Base-by-base conservation (phyloP, 2,888 invertebrate species). In the Drosophila formosana region DNA sequence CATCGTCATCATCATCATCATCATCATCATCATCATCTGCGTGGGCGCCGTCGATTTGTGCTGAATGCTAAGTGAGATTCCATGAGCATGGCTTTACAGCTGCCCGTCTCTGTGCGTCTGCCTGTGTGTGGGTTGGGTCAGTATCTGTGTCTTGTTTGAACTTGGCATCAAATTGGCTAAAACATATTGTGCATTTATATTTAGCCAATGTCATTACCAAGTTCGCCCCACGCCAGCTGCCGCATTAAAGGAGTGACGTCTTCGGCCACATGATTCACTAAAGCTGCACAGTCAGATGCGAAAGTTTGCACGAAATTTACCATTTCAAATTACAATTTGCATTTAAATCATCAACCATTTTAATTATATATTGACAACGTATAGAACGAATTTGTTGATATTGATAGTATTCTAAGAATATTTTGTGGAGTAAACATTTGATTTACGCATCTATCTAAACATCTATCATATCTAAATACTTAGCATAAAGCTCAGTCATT, bases 81-180 rank as follows among this genome's bases (percentile, higher is more conserved):
- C 46, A 55, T 64, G 49, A 55, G 65, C 30, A 58, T 51, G 46
- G 30, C 62, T 63, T 46, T 34, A 18, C 46, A 32, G 13, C 28
- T 55, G 8, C 30, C 9, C 43, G 7, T 41, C 4, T 50, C 11
- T 39, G 7, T 50, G 45, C 39, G 52, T 58, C 25, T 51, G 18
- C 23, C 7, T 61, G 67, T 68, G 67, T 68, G 62, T 77, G 72
- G 51, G 72, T 56, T 11, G 57, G 58, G 75, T 58, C 74, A 55
- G 58, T 63, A 47, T 70, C 49, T 67, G 82, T 49, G 67, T 66
- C 53, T 57, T 72, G 61, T 72, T 76, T 80, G 80, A 78, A 76
- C 80, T 80, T 76, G 78, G 69, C 80, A 67, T 72, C 65, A 69
- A 78, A 78, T 76, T 78, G 78, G 62, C 77, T 77, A 55, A 76